phyloP scores from a whole-genome alignment of 1,140 invertebrate species.

The Elysia chlorotica region DNA sequence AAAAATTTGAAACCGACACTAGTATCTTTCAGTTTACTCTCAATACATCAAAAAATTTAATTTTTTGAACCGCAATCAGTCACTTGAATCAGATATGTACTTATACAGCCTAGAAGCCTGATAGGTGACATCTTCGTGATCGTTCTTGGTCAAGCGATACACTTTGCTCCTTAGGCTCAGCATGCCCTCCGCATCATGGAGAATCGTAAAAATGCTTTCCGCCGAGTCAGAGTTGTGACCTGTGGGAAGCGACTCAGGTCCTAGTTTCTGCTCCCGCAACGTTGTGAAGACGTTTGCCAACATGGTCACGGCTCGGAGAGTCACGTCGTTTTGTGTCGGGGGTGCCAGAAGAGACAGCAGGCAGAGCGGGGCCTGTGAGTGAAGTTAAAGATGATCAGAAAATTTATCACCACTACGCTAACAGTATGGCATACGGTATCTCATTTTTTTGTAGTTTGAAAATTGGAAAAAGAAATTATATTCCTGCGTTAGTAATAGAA shows the following conservation, averaged over 20 bases:
- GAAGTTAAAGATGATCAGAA: too few relatives aligned
- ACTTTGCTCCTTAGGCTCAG: conserved; percentile 64
- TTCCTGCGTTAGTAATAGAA: too few relatives aligned
- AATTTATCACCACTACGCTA: too few relatives aligned
- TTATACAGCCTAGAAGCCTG: conserved; percentile 57
- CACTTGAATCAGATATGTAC: too few relatives aligned
- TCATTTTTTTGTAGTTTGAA: too few relatives aligned
- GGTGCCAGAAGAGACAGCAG: conserved; percentile 64
- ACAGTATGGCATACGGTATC: too few relatives aligned
- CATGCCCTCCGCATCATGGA: conserved; percentile 63
- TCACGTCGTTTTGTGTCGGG: conserved; percentile 63
- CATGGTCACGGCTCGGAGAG: conserved; percentile 67
- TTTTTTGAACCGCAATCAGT: too few relatives aligned
- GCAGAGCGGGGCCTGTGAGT: conserved; percentile 66
- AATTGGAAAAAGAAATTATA: too few relatives aligned
- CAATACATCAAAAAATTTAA: too few relatives aligned
- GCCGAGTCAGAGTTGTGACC: conserved; percentile 69
- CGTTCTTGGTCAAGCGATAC: conserved; percentile 63
- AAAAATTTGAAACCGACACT: too few relatives aligned
- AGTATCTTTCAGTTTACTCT: too few relatives aligned
- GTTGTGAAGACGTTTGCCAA: conserved; percentile 66
- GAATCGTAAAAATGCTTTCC: conserved; percentile 67
- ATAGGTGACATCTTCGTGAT: conserved; percentile 64
- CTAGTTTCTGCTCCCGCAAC: conserved; percentile 60
- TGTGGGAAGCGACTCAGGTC: conserved; percentile 64